phyloP scores from a whole-genome alignment of 2,797 vertebrate species.

The Cryptoblepharus egeriae region DNA sequence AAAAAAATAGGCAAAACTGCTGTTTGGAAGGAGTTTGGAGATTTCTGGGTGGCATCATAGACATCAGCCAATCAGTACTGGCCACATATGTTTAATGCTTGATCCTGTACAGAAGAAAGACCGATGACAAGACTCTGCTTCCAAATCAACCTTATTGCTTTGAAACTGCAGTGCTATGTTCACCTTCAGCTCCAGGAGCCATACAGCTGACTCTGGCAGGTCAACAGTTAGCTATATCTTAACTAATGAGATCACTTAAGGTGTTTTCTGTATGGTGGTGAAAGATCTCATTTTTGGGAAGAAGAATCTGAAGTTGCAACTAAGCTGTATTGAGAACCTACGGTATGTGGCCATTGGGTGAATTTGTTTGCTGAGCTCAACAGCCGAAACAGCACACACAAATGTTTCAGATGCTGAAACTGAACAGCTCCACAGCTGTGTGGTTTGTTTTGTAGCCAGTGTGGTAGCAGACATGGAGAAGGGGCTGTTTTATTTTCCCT shows the following conservation, averaged over 20 bases:
- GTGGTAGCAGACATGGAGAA: constrained; percentile 66
- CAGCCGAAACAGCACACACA: constrained; percentile 57
- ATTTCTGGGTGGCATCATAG: neutral
- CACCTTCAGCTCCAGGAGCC: neutral
- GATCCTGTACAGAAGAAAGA: neutral
- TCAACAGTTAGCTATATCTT: neutral
- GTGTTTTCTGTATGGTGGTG: constrained; percentile 2
- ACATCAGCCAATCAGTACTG: neutral
- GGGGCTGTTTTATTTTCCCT: constrained; percentile 35
- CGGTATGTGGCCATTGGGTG: too few relatives aligned
- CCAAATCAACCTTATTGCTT: too few relatives aligned
- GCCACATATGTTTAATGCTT: neutral
- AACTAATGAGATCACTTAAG: neutral
- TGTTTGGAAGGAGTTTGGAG: too few relatives aligned
- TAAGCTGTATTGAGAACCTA: constrained; percentile 42
- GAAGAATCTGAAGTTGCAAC: constrained; percentile 46
- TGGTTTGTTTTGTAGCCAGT: constrained; percentile 56
- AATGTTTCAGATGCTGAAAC: constrained; percentile 37
- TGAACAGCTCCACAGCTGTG: constrained; percentile 61
- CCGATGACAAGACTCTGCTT: neutral
- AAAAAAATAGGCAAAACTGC: too few relatives aligned
- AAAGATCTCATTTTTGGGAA: constrained; percentile 32
- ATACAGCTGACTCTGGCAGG: constrained; percentile 10
- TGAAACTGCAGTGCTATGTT: too few relatives aligned
- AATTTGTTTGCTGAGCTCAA: too few relatives aligned